phyloP scores from a whole-genome alignment of 2,113 vertebrate genomes.

The Hassar affinis region DNA sequence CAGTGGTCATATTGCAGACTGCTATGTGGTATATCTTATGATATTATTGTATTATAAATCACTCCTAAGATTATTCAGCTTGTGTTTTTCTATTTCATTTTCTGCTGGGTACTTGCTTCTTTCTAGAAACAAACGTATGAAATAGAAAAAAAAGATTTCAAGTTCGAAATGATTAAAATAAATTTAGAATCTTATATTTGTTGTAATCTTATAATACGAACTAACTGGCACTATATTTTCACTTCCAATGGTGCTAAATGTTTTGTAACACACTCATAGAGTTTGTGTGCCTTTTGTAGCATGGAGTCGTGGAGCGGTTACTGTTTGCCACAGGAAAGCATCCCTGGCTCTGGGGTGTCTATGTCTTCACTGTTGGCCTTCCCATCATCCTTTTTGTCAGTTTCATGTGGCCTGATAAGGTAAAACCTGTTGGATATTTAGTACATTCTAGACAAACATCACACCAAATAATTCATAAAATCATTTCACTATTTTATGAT shows the following conservation, averaged over 20 bases:
- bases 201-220: background rate
- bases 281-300: slow-evolving; percentile 48
- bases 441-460: background rate
- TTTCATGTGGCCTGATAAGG: slow-evolving; percentile 78
- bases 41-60: background rate
- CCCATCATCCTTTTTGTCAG: slow-evolving; percentile 75
- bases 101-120: too few species aligned
- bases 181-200: background rate
- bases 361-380: slow-evolving; percentile 74
- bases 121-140: background rate
- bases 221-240: background rate
- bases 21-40: background rate
- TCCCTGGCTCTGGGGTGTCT: slow-evolving; percentile 77
- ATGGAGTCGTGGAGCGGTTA: slow-evolving; percentile 64
- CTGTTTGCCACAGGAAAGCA: slow-evolving; percentile 63
- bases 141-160: background rate
- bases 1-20: too few species aligned
- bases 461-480: background rate
- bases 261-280: background rate
- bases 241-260: too few species aligned
- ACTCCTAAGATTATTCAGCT: background rate
- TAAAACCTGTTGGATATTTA: slow-evolving; percentile 39
- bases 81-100: background rate
- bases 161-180: background rate
- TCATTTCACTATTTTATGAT: background rate